A percentile compares a stretch with the other conserved stretches of the same genome.
phyloP scores from a whole-genome alignment of 1,140 invertebrate species.

The Pantala flavescens region DNA sequence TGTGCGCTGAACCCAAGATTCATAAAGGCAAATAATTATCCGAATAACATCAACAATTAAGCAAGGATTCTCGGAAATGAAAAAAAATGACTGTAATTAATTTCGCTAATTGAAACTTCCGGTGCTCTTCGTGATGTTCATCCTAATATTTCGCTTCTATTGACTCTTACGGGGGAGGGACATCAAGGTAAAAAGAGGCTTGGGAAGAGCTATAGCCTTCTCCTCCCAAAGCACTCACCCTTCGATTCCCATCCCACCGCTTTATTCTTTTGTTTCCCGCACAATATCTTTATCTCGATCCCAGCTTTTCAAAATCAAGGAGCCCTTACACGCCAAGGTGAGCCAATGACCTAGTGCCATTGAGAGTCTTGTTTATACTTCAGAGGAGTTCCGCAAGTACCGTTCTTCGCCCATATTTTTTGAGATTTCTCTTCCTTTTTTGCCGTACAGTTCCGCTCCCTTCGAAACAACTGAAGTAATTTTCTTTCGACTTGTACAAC shows the following conservation, averaged over 20 bases:
- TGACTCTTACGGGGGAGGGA: background rate
- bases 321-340: background rate
- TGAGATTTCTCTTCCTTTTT: background rate
- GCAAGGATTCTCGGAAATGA: too few species aligned
- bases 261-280: background rate
- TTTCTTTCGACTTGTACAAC: too few species aligned
- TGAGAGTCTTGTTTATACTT: background rate
- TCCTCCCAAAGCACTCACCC: background rate
- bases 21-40: too few species aligned
- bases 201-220: background rate
- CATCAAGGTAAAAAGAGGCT: background rate
- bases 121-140: too few species aligned
- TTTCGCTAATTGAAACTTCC: too few species aligned
- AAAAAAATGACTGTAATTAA: too few species aligned
- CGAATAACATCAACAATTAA: too few species aligned
- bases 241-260: background rate
- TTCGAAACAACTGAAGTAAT: too few species aligned
- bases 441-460: background rate
- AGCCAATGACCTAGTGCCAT: background rate
- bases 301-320: constrained; percentile 5
- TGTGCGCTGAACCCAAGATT: too few species aligned
- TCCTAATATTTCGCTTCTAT: too few species aligned
- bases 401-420: background rate
- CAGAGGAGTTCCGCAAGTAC: background rate
- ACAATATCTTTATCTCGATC: background rate